Evolutionary conservation across 2,797 vertebrate species (phyloP).

Genomic region (Gephyroberyx darwinii): DNA sequence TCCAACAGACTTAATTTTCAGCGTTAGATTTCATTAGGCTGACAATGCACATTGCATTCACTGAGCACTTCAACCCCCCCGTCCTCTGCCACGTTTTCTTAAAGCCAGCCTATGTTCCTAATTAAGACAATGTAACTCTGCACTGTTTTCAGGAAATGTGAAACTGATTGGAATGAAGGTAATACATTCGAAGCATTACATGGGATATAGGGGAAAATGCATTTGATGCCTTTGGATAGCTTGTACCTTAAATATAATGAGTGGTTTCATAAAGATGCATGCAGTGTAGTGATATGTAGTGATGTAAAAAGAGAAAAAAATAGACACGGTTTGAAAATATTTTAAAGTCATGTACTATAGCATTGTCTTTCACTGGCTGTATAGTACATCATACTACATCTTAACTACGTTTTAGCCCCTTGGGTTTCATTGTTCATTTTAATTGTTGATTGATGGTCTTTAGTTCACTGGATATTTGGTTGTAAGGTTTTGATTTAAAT

Average conservation of each 20-base stretch:
- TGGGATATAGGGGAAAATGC: constrained; percentile 31
- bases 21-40: constrained; percentile 67
- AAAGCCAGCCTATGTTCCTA: constrained; percentile 59
- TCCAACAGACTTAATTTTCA: constrained; percentile 66
- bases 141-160: constrained; percentile 60
- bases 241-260: constrained; percentile 25
- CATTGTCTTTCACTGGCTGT: neutral
- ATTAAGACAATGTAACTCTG: constrained; percentile 56
- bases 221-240: constrained; percentile 27
- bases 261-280: neutral
- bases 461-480: neutral
- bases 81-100: constrained; percentile 44
- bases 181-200: constrained; percentile 38
- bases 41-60: constrained; percentile 69
- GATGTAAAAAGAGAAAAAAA: no score
- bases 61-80: constrained; percentile 54
- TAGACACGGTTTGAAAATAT: neutral
- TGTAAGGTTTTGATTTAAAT: neutral
- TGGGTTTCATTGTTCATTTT: neutral
- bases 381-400: neutral
- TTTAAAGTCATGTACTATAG: neutral
- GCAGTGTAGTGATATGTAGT: neutral
- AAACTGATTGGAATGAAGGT: constrained; percentile 51
- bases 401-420: neutral
- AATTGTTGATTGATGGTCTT: neutral